Evolutionary conservation across 2,797 vertebrate genomes (phyloP).

Genomic region (Acipenser ruthenus): DNA sequence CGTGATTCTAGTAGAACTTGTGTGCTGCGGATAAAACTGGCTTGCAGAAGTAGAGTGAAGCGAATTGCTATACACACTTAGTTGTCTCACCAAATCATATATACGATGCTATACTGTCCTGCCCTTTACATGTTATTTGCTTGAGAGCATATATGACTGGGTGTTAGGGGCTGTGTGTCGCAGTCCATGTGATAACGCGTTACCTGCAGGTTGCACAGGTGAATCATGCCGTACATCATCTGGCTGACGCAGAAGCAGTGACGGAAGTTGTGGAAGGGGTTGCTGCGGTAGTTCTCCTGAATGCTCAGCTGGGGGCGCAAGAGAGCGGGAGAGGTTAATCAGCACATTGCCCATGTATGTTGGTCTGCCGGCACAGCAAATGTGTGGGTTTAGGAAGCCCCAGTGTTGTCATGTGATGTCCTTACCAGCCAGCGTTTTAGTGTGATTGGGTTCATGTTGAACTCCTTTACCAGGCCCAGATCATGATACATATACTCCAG

Average conservation of each 20-base stretch:
- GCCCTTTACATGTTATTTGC: too few species aligned
- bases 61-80: too few species aligned
- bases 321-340: slow-evolving; percentile 10
- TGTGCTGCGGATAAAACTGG: too few species aligned
- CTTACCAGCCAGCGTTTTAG: slow-evolving; percentile 94
- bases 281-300: slow-evolving; percentile 92
- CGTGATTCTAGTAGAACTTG: too few species aligned
- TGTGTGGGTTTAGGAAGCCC: too few species aligned
- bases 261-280: slow-evolving; percentile 97
- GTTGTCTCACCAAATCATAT: too few species aligned
- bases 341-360: too few species aligned
- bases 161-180: too few species aligned
- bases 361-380: too few species aligned
- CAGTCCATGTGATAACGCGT: neutral
- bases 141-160: too few species aligned
- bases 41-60: too few species aligned
- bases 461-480: slow-evolving; percentile 82
- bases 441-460: slow-evolving; percentile 92
- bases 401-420: neutral
- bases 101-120: too few species aligned
- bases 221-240: slow-evolving; percentile 98
- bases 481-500: slow-evolving; percentile 98
- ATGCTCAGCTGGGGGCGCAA: slow-evolving; percentile 66
- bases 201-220: slow-evolving; percentile 90
- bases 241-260: slow-evolving; percentile 97